These are phyloP conservation scores for Lasioglossum figueresi DNA, from an alignment of 2,888 invertebrate species.

Conservation along the genomic window DNA sequence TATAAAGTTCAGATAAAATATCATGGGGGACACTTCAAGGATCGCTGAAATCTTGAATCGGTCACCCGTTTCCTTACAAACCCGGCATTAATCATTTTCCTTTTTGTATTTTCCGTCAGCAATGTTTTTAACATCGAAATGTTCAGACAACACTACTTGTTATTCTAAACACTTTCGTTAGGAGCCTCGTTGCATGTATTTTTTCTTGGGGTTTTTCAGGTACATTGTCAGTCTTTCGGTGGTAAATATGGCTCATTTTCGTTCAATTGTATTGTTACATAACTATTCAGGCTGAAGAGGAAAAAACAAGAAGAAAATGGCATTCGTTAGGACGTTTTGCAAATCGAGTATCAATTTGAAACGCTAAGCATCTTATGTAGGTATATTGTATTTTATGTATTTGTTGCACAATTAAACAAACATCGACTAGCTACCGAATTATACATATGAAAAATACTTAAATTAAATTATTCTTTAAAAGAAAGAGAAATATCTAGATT, in stretches of 20 bases:
- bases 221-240: conserved; percentile 81
- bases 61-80: conserved; percentile 29
- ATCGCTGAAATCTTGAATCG: conserved; percentile 61
- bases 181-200: conserved; percentile 31
- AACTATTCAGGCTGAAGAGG: background rate
- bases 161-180: conserved; percentile 22
- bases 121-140: conserved; percentile 8
- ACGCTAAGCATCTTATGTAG: background rate
- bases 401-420: background rate
- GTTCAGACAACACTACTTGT: conserved; percentile 9
- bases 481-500: background rate
- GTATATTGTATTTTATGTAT: background rate
- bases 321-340: background rate
- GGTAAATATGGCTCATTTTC: conserved; percentile 51
- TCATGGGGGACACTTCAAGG: conserved; percentile 41
- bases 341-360: background rate
- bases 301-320: background rate
- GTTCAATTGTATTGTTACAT: background rate
- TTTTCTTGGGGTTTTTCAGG: conserved; percentile 68
- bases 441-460: background rate
- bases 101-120: conserved; percentile 8
- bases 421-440: background rate
- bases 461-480: background rate
- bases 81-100: conserved; percentile 13
- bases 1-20: conserved; percentile 41